Evolutionary conservation across 2,797 vertebrate genomes (phyloP).

Genomic region (Pterois miles): DNA sequence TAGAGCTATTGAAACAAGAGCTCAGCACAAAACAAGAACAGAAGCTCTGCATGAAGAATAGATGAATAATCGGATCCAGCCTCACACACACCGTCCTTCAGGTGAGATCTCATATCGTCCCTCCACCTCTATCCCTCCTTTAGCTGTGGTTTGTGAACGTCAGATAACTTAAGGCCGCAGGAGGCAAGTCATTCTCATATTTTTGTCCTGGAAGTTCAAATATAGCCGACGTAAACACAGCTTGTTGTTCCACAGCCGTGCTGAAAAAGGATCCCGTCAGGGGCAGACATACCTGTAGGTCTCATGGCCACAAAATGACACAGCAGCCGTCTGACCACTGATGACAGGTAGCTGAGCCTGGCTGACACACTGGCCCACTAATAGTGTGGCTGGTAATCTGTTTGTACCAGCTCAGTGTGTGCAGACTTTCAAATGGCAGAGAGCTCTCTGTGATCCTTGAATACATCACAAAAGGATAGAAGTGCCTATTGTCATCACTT

Average conservation of each 20-base stretch:
- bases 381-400: conserved; percentile 71
- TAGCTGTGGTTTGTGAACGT: conserved; percentile 38
- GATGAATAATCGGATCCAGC: conserved; percentile 42
- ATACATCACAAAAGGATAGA: conserved; percentile 68
- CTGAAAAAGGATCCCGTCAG: conserved; percentile 28
- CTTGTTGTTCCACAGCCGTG: conserved; percentile 60
- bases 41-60: conserved; percentile 27
- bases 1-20: conserved; percentile 21
- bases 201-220: conserved; percentile 64
- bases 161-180: conserved; percentile 30
- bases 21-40: conserved; percentile 11
- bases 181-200: conserved; percentile 66
- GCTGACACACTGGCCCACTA: conserved; percentile 72
- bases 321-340: conserved; percentile 63
- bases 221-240: conserved; percentile 74
- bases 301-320: conserved; percentile 68
- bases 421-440: conserved; percentile 45
- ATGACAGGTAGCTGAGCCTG: conserved; percentile 49
- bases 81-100: neutral
- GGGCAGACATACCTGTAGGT: conserved; percentile 53
- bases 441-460: conserved; percentile 60
- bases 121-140: conserved; percentile 35
- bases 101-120: conserved; percentile 26
- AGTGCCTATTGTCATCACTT: conserved; percentile 53
- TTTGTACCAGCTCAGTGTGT: conserved; percentile 74